Percentiles rank a stretch among this genome's conserved stretches.
Evolutionary conservation across 1,140 invertebrate genomes (phyloP).

Genomic region (Manduca sexta): DNA sequence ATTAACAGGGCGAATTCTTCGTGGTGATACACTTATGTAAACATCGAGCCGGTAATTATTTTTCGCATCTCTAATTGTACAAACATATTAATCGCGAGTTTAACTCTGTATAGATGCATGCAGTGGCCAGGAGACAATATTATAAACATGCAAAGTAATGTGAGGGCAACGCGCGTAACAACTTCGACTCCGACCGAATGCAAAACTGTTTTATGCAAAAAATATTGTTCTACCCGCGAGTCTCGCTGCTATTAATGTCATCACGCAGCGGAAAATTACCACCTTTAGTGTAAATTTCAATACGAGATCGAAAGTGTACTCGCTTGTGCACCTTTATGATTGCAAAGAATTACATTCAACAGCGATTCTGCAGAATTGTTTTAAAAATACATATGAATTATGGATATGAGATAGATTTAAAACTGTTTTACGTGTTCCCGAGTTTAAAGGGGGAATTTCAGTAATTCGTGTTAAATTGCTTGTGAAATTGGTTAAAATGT

Average conservation of each 20-base stretch:
- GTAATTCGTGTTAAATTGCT: slow-evolving; percentile 50
- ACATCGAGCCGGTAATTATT: slow-evolving; percentile 8
- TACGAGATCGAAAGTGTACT: slow-evolving; percentile 46
- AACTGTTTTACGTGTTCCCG: slow-evolving; percentile 35
- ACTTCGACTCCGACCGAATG: slow-evolving; percentile 28
- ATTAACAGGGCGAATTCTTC: background rate
- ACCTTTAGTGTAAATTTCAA: slow-evolving; percentile 62
- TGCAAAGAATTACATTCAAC: slow-evolving; percentile 36
- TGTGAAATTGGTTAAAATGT: slow-evolving; percentile 35
- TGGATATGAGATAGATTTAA: slow-evolving; percentile 39
- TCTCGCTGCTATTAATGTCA: slow-evolving; percentile 52
- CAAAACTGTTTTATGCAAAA: slow-evolving; percentile 48
- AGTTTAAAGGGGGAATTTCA: slow-evolving; percentile 33
- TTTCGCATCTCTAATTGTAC: slow-evolving; percentile 18
- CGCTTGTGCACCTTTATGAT: slow-evolving; percentile 35
- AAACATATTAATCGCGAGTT: slow-evolving; percentile 14
- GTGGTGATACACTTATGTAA: slow-evolving; percentile 3
- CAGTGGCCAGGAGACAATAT: slow-evolving; percentile 17
- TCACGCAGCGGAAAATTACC: slow-evolving; percentile 61
- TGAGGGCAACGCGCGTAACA: slow-evolving; percentile 18
- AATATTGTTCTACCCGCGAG: slow-evolving; percentile 38
- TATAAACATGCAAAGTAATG: slow-evolving; percentile 37
- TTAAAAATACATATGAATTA: slow-evolving; percentile 53
- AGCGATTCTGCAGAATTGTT: slow-evolving; percentile 30
- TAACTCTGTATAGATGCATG: slow-evolving; percentile 15